These are phyloP conservation scores for Eristalinus aeneus DNA, from an alignment of 2,888 invertebrate genomes.

Conservation along the genomic window DNA sequence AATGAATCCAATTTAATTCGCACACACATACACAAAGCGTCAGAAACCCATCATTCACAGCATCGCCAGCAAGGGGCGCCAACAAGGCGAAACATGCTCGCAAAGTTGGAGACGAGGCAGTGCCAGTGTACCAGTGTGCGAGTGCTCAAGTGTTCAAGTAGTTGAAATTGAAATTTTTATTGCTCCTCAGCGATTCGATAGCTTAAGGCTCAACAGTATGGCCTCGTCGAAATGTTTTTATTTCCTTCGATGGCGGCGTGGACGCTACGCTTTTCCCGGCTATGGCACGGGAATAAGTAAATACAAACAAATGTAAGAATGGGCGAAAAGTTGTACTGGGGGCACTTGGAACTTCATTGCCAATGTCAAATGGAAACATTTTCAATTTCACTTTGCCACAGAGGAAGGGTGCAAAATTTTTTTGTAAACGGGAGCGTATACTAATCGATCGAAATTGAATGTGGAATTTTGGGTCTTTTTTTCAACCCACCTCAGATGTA, in stretches of 20 bases:
- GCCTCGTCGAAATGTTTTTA: neutral
- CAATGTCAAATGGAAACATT: neutral
- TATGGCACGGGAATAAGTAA: neutral
- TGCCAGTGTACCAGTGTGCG: neutral
- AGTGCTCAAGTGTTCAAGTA: neutral
- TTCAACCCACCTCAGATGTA: neutral
- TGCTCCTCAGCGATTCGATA: neutral
- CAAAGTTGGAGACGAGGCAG: too few relatives aligned
- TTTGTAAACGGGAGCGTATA: neutral
- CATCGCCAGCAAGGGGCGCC: neutral
- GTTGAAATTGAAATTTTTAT: constrained; percentile 7
- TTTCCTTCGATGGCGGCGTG: neutral
- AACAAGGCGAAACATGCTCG: too few relatives aligned
- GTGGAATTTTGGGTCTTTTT: neutral
- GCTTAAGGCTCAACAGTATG: neutral
- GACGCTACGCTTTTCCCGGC: neutral
- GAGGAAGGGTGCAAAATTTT: neutral
- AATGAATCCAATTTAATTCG: constrained; percentile 4
- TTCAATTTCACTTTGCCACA: neutral
- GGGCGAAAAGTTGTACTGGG: neutral
- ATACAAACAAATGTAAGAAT: neutral
- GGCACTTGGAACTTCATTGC: neutral
- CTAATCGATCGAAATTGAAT: neutral
- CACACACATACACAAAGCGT: neutral
- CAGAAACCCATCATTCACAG: neutral